These are phyloP conservation scores for Heliconius sara DNA, from an alignment of 2,888 invertebrate genomes.

Conservation along the genomic window DNA sequence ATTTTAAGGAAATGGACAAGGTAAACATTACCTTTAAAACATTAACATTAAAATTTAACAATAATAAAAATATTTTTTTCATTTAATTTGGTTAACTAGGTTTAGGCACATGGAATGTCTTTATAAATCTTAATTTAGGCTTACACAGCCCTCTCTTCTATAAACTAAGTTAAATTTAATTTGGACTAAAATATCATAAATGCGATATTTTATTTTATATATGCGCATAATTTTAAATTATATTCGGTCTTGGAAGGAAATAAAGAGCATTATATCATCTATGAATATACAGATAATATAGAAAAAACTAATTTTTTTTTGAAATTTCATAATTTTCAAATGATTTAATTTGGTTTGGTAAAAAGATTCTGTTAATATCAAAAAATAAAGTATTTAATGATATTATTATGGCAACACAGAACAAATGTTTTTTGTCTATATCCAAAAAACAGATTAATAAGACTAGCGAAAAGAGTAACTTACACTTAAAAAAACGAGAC, in stretches of 20 bases:
- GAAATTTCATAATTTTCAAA: neutral
- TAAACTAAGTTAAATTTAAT: neutral
- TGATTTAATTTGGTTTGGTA: neutral
- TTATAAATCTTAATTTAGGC: slow-evolving; percentile 10
- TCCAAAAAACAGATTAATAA: slow-evolving; percentile 3
- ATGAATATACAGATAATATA: neutral
- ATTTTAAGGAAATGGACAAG: neutral
- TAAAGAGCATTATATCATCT: neutral
- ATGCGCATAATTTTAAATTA: neutral
- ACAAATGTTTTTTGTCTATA: neutral
- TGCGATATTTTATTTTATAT: neutral
- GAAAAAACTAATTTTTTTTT: neutral
- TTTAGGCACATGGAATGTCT: slow-evolving; percentile 58
- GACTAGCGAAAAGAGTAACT: neutral
- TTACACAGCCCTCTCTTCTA: neutral
- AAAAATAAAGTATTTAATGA: neutral
- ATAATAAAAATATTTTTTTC: slow-evolving; percentile 19
- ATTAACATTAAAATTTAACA: slow-evolving; percentile 5
- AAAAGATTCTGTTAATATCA: no score
- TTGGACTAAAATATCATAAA: slow-evolving; percentile 6
- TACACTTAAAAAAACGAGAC: neutral
- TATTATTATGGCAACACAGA: slow-evolving; percentile 8
- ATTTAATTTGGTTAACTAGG: slow-evolving; percentile 29
- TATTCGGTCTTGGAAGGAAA: neutral
- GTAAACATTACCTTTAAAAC: slow-evolving; percentile 1